phyloP scores from a whole-genome alignment of 2,113 vertebrate genomes.

The Nothobranchius furzeri region DNA sequence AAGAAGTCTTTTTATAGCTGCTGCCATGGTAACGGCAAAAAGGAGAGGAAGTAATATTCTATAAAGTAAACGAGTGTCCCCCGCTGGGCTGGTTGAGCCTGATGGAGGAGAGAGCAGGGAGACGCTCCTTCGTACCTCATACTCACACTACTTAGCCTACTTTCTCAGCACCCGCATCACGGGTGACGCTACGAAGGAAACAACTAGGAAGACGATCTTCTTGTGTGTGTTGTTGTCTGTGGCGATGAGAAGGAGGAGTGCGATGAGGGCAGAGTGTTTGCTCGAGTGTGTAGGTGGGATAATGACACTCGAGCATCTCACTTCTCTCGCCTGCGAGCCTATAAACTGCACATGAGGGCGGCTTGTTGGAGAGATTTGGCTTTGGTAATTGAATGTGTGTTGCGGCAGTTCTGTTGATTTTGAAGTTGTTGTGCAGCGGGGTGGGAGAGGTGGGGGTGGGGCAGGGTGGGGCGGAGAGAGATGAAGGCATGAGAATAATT shows the following conservation, averaged over 20 bases:
- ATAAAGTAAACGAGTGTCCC: slow-evolving; percentile 78
- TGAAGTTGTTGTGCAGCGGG: slow-evolving; percentile 47
- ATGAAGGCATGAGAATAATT: slow-evolving; percentile 62
- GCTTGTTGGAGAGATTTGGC: slow-evolving; percentile 56
- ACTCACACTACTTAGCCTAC: slow-evolving; percentile 64
- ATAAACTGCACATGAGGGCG: slow-evolving; percentile 61
- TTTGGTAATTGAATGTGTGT: slow-evolving; percentile 64
- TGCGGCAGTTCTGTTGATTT: slow-evolving; percentile 45
- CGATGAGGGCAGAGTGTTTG: slow-evolving; percentile 30
- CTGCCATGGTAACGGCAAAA: slow-evolving; percentile 78
- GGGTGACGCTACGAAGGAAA: slow-evolving; percentile 55
- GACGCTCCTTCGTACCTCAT: slow-evolving; percentile 52
- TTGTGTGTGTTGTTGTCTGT: slow-evolving; percentile 17
- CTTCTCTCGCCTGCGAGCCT: slow-evolving; percentile 50
- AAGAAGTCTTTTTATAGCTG: slow-evolving; percentile 79
- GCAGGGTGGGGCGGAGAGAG: slow-evolving; percentile 3
- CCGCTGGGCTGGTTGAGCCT: slow-evolving; percentile 71
- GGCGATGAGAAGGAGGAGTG: slow-evolving; percentile 36
- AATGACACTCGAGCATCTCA: slow-evolving; percentile 59
- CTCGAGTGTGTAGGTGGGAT: slow-evolving; percentile 20
- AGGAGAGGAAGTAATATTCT: slow-evolving; percentile 76
- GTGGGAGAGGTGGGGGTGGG: background rate
- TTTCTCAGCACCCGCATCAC: slow-evolving; percentile 63
- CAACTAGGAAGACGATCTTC: slow-evolving; percentile 41
- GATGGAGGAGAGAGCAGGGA: slow-evolving; percentile 63